Base-by-base conservation (phyloP, 2,888 invertebrate genomes). In the Microchrysa polita region DNA sequence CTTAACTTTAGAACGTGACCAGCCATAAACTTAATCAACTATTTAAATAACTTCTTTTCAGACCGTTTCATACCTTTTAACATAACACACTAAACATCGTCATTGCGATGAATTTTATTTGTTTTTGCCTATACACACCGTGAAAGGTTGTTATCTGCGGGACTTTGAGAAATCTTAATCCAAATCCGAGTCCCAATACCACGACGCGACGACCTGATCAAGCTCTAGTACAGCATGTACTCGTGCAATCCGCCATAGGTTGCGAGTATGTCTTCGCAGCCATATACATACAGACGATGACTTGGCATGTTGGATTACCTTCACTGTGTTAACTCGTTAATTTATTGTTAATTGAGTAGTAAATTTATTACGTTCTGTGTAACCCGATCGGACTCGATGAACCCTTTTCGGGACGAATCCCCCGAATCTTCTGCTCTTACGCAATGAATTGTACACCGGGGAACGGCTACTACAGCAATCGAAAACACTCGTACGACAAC, bases 321-420 rank as follows among this genome's bases (percentile, higher is more conserved):
- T 69, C 57, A 22, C 55, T 69, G 57, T 55, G 69, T 69, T 69
- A 69, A 69, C 69, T 69, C 69, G 69, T 69, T 69, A 69, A 69
- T 69, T 69, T 69, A 69, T 69, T 69, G 69, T 69, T 69, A 69
- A 69, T 69, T 69, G 69, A 69, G 69, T 69, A 69, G 69, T 69
- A 69, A 69, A 69, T 69, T 69, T 69, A 69, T 69, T 69, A 69
- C 69, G 69, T 69, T 55, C 69, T 57, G 57, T 34, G 69, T 55
- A 69, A 69, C 57, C 69, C 69, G 69, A 57, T 55, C 57, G 22
- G 57, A 57, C 55, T 55, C 69, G 65, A 34, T 34, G 27, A 65
- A 48, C 48, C 65, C 65, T 48, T 61, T 61, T 34, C 4, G 27
- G 27, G 7, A 2, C 27, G 23, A n/a, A 60, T 40, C 14, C n/a